phyloP scores from a whole-genome alignment of 1,140 invertebrate genomes.

The Bursaphelenchus mucronatus region DNA sequence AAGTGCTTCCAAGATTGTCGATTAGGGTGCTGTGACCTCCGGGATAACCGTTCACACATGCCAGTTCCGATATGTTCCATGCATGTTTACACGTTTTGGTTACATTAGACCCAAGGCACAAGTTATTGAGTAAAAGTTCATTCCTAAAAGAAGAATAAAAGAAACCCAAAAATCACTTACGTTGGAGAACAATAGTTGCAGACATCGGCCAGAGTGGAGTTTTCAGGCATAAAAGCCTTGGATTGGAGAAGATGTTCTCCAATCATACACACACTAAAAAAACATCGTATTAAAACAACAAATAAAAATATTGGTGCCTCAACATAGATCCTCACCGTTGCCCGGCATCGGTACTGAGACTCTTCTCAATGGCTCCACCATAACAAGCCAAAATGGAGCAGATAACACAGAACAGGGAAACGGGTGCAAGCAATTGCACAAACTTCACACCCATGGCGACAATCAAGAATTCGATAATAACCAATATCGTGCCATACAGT shows the following conservation, averaged over 20 bases:
- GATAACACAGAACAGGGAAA: conserved; percentile 65
- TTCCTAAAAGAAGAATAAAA: conserved; percentile 5
- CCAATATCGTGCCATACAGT: conserved; percentile 64
- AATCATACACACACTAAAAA: conserved; percentile 55
- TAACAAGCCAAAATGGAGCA: conserved; percentile 65
- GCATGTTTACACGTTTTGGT: too few species aligned
- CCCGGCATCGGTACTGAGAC: conserved; percentile 48
- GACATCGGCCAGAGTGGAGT: conserved; percentile 35
- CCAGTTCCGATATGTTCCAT: too few species aligned
- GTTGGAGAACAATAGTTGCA: conserved; percentile 50
- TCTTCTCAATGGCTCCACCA: conserved; percentile 62
- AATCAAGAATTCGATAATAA: conserved; percentile 63
- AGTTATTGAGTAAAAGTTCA: not conserved
- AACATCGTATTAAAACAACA: not conserved
- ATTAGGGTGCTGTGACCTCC: conserved; percentile 47
- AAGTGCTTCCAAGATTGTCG: conserved; percentile 49
- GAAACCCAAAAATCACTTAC: not conserved
- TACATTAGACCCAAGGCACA: too few species aligned
- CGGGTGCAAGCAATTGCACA: conserved; percentile 65
- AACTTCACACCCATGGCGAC: conserved; percentile 66
- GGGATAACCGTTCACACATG: conserved; percentile 55
- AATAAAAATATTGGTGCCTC: not conserved
- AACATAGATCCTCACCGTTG: conserved; percentile 45
- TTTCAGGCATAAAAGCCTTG: conserved; percentile 36
- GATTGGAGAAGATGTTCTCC: conserved; percentile 54